Conservation (phyloP, 2,797 vertebrate genomes). For the Darevskia nairensis region DNA sequence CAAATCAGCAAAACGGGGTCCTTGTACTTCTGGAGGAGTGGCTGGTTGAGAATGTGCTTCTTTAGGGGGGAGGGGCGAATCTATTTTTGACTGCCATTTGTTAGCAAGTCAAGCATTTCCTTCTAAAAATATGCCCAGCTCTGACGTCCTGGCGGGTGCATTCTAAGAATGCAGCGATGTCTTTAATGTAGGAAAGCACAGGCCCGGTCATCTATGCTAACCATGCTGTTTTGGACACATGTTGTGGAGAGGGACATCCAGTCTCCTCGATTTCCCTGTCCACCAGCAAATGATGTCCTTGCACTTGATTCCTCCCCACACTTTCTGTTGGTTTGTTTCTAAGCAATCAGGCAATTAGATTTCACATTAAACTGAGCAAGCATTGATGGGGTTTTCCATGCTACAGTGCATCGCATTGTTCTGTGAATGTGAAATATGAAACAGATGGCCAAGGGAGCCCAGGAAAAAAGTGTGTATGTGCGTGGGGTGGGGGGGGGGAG, state of each 20-base stretch:
- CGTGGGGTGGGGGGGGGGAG: no score
- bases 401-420: constrained; percentile 39
- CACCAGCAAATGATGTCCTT: not conserved
- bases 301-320: not conserved
- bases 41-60: not conserved
- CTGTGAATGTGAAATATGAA: constrained; percentile 46
- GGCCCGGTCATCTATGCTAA: constrained; percentile 4
- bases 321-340: constrained; percentile 20
- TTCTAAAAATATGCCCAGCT: constrained; percentile 15
- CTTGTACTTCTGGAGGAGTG: constrained; percentile 4
- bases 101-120: not conserved
- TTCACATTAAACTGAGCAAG: constrained; percentile 43
- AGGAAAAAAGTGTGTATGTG: constrained; percentile 27
- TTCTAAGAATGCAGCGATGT: not conserved
- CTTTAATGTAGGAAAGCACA: constrained; percentile 17
- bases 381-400: constrained; percentile 34
- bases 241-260: not conserved
- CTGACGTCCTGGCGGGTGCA: constrained; percentile 18
- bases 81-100: constrained; percentile 54
- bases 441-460: constrained; percentile 63
- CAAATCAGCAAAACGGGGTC: not conserved
- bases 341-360: constrained; percentile 44
- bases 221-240: not conserved
- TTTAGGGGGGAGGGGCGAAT: not conserved
- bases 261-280: not conserved